Evolutionary conservation across 2,888 invertebrate genomes (phyloP).

Genomic region (Amphiduros pacificus): DNA sequence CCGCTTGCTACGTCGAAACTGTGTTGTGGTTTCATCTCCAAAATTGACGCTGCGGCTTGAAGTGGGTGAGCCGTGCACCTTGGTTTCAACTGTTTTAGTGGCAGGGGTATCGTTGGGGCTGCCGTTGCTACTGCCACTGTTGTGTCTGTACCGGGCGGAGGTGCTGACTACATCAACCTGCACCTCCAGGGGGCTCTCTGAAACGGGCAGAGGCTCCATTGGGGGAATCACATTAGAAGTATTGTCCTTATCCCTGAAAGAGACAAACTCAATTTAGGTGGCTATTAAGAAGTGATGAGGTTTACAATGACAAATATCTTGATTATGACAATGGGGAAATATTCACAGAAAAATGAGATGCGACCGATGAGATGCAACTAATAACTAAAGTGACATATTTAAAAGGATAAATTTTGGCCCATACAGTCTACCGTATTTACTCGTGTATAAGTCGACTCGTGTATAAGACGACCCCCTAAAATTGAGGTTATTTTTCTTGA

Average conservation of each 20-base stretch:
- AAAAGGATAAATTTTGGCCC: too few relatives aligned
- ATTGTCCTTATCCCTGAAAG: constrained; percentile 37
- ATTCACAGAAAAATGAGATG: too few relatives aligned
- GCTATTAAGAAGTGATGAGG: background rate
- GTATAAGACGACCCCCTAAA: too few relatives aligned
- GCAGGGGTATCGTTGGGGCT: constrained; percentile 7
- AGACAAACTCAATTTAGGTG: background rate
- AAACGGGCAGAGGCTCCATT: constrained; percentile 28
- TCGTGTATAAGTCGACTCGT: too few relatives aligned
- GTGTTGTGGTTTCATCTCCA: constrained; percentile 29
- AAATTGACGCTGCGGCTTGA: constrained; percentile 45
- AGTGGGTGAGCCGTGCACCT: constrained; percentile 42
- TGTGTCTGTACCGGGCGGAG: constrained; percentile 14
- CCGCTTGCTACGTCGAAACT: constrained; percentile 12
- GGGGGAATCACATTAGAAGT: constrained; percentile 28
- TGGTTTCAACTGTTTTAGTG: constrained; percentile 23
- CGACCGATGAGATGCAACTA: too few relatives aligned
- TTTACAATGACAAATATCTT: too few relatives aligned
- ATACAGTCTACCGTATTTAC: too few relatives aligned
- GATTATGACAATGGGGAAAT: too few relatives aligned
- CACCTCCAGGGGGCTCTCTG: constrained; percentile 23
- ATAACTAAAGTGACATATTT: too few relatives aligned
- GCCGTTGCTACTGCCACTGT: constrained; percentile 18
- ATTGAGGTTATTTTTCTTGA: too few relatives aligned
- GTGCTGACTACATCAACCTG: constrained; percentile 13